These are phyloP conservation scores for Burhinus oedicnemus DNA, from an alignment of 2,113 vertebrate genomes.

Conservation along the genomic window DNA sequence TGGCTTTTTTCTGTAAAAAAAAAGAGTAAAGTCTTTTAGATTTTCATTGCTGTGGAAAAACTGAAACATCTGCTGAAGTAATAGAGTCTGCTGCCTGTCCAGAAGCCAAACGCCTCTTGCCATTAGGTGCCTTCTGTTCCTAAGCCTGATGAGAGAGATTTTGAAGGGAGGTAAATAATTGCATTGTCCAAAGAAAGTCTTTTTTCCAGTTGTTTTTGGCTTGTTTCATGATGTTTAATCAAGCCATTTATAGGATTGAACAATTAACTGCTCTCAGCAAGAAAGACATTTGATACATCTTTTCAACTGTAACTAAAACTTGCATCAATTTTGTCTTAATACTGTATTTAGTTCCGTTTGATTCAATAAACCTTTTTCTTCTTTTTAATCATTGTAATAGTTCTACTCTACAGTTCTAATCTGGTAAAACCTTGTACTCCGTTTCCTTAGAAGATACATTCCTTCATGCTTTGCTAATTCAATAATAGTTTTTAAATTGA, in stretches of 20 bases:
- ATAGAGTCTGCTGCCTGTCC: not conserved
- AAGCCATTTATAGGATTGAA: not conserved
- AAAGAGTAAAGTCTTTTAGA: not conserved
- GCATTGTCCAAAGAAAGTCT: not conserved
- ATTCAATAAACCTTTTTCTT: not conserved
- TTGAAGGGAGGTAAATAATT: conserved; percentile 13
- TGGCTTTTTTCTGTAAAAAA: not conserved
- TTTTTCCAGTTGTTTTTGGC: not conserved
- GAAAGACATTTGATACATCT: not conserved
- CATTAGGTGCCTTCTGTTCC: not conserved
- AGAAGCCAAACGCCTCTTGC: not conserved
- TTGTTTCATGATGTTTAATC: not conserved
- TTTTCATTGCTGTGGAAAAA: not conserved
- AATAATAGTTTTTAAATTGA: conserved; percentile 41
- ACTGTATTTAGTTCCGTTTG: not conserved
- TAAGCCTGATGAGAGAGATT: not conserved
- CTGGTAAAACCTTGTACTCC: not conserved
- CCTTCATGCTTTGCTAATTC: conserved; percentile 44
- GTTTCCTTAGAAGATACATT: not conserved
- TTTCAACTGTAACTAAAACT: conserved; percentile 22
- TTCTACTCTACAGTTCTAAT: not conserved
- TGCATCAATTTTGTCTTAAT: not conserved
- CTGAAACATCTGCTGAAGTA: not conserved
- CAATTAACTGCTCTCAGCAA: not conserved
- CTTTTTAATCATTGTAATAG: conserved; percentile 1